phyloP scores from a whole-genome alignment of 2,888 invertebrate genomes.

The Dryomyza anilis region DNA sequence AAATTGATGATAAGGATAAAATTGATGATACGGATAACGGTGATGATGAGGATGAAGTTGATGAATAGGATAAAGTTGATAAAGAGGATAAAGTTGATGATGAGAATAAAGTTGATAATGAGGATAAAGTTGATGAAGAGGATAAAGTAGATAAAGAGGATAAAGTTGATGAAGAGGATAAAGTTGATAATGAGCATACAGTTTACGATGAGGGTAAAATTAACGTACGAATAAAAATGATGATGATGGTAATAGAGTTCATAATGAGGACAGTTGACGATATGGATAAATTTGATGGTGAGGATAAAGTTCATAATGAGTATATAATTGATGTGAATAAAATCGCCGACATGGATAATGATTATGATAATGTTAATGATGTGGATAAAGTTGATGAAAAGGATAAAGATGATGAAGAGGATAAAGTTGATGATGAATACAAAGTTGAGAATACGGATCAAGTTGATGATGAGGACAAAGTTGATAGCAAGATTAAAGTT shows the following conservation, averaged over 20 bases:
- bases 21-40: neutral
- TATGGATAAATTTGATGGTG: neutral
- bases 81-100: neutral
- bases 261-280: neutral
- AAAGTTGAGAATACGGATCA: neutral
- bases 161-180: neutral
- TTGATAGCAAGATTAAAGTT: neutral
- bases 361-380: neutral
- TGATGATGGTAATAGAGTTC: neutral
- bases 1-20: neutral
- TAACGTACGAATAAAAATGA: neutral
- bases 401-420: neutral
- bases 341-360: neutral
- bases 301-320: neutral
- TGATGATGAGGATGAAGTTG: neutral
- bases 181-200: neutral
- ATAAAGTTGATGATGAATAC: neutral
- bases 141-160: neutral
- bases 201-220: neutral
- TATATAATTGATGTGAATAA: neutral
- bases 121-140: neutral
- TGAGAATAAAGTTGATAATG: neutral
- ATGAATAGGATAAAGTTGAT: neutral
- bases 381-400: neutral
- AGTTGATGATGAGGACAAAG: neutral